A percentile compares a stretch with the other conserved stretches of the same genome.
Conservation (phyloP, 2,113 vertebrate genomes). For the Semnopithecus entellus region DNA sequence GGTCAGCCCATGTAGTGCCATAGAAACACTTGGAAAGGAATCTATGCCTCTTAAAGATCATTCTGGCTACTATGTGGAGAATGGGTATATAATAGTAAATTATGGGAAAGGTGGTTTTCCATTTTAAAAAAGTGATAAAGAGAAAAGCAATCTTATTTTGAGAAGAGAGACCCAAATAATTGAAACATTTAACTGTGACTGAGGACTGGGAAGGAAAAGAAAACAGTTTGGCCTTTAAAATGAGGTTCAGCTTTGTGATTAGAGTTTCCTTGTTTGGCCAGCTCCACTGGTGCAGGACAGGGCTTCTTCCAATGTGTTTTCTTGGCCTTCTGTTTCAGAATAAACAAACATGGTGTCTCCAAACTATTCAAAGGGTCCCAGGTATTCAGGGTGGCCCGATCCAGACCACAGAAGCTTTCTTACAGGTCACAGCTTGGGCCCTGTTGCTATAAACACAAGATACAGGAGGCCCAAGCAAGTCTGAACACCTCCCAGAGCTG, state of each 20-base stretch:
- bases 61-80: not conserved
- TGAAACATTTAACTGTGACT: not conserved
- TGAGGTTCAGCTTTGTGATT: not conserved
- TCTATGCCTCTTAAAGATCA: not conserved
- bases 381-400: not conserved
- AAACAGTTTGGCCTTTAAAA: not conserved
- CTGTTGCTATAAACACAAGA: constrained; percentile 46
- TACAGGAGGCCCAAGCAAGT: not conserved
- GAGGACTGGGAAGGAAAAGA: not conserved
- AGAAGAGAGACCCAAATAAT: not conserved
- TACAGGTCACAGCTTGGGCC: not conserved
- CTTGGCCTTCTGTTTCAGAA: constrained; percentile 20
- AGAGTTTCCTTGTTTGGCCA: constrained; percentile 24
- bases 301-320: not conserved
- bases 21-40: not conserved
- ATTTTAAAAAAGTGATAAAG: not conserved
- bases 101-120: not conserved
- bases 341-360: not conserved
- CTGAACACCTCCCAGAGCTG: not conserved
- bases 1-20: not conserved
- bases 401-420: not conserved
- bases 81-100: not conserved
- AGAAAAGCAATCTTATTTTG: not conserved
- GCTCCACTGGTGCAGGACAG: not conserved
- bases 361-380: constrained; percentile 5